Base-by-base conservation (phyloP, 2,797 vertebrate genomes). In the Hemibagrus guttatus region DNA sequence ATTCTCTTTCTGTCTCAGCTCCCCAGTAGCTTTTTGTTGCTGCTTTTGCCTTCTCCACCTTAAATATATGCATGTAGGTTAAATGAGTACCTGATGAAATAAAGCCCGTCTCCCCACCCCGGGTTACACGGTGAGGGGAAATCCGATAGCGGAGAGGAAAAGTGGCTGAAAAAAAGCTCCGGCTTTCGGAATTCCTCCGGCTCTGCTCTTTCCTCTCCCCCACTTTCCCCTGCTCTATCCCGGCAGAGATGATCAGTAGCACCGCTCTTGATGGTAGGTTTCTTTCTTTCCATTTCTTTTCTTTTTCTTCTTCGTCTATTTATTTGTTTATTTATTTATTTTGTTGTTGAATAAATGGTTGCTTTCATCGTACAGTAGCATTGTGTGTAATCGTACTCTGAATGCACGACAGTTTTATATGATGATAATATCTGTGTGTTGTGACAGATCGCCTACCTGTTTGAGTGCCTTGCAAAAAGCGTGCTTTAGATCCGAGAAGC, bases 221-320 rank as follows among this genome's bases (percentile, higher is more conserved):
- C 95, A 91, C 95, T 92, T 93, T 89, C 91, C 93, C 90, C 94
- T 92, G 93, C 93, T 94, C 93, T 93, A 94, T 94, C 93, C 93
- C 94, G 96, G 97, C 97, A 97, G 98, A 98, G 97, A 99, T 99
- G 98, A 98, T 99, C 97, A 97, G 98, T 97, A 98, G 98, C 97
- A 97, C 96, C 97, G 97, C 97, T 97, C 96, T 99, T 96, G 98
- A 99, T 98, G 98, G 98, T 99, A 98, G 91, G 98, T 98, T 93
- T 93, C 93, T 95, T 96, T 96, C 91, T 95, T 84, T 66, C 81
- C 81, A 59, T 23, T 1, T 74, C 19, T 84, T 66, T 7, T 76
- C 64, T 42, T 90, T 14, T 82, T 84, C 87, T 82, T 91, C 49
- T 68, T 39, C 4, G 35, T 39, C 4, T 39, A 39, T 39, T 39